phyloP scores from a whole-genome alignment of 2,888 invertebrate genomes.

The Arge pagana region DNA sequence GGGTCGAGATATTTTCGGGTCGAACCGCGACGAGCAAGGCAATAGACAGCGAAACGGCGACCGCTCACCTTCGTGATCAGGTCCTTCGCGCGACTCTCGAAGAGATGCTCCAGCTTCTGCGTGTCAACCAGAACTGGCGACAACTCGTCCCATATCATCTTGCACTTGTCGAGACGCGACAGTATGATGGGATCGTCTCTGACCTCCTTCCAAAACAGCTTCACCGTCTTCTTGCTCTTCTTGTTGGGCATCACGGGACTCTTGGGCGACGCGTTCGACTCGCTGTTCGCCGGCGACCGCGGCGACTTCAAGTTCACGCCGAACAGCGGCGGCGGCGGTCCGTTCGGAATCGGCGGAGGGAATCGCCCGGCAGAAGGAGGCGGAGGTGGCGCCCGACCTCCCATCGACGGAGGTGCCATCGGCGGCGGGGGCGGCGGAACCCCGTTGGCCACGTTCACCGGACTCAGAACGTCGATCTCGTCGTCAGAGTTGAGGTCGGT shows the following conservation, averaged over 20 bases:
- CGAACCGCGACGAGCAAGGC: no score
- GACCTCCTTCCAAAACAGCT: constrained; percentile 97
- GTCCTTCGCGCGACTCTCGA: constrained; percentile 96
- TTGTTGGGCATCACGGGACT: constrained; percentile 64
- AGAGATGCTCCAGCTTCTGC: constrained; percentile 91
- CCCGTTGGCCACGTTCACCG: constrained; percentile 68
- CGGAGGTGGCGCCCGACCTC: constrained; percentile 57
- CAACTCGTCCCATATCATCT: constrained; percentile 90
- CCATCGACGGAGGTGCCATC: constrained; percentile 66
- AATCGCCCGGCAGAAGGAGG: constrained; percentile 61
- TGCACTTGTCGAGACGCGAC: constrained; percentile 60
- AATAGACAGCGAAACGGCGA: no score
- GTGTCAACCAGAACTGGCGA: constrained; percentile 85
- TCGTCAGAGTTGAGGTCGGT: constrained; percentile 89
- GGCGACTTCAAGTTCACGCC: constrained; percentile 50
- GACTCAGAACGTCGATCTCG: constrained; percentile 78
- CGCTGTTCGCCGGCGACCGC: constrained; percentile 29
- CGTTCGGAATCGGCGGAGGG: constrained; percentile 58
- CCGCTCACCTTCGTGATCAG: constrained; percentile 84
- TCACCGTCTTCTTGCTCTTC: constrained; percentile 95
- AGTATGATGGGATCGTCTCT: constrained; percentile 76
- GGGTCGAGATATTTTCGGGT: no score
- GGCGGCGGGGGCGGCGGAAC: constrained; percentile 83
- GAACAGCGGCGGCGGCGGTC: constrained; percentile 53
- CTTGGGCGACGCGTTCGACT: constrained; percentile 42